These are phyloP conservation scores for Polymixis lichenea DNA, from an alignment of 2,888 invertebrate species.

Conservation along the genomic window DNA sequence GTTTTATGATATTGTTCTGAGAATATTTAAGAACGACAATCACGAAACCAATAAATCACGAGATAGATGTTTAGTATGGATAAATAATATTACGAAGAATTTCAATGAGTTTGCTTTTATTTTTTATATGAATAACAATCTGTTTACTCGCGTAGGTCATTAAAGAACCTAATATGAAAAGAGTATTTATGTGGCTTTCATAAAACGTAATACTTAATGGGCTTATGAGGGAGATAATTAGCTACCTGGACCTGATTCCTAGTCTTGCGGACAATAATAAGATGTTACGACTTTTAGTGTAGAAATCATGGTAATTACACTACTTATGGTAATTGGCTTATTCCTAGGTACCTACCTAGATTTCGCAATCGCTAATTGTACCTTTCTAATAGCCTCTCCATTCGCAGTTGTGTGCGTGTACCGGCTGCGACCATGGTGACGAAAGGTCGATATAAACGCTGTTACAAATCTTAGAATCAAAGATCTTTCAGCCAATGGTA, in stretches of 20 bases:
- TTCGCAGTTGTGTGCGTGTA: neutral
- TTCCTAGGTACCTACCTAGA: neutral
- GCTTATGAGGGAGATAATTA: neutral
- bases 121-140: neutral
- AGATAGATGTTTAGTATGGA: constrained; percentile 62
- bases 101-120: constrained; percentile 4
- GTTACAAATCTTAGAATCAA: constrained; percentile 11
- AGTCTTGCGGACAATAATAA: neutral
- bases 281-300: neutral
- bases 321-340: neutral
- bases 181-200: neutral
- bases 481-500: constrained; percentile 7
- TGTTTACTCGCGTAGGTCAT: neutral
- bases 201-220: neutral
- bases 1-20: constrained; percentile 74
- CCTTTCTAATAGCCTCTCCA: neutral
- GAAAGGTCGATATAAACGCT: neutral
- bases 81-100: constrained; percentile 8
- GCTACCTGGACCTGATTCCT: neutral
- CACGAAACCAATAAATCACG: constrained; percentile 68
- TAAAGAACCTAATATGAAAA: neutral
- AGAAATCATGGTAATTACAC: constrained; percentile 8
- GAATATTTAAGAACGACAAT: constrained; percentile 70
- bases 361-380: neutral
- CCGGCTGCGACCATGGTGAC: neutral